Base-by-base conservation (phyloP, 2,797 vertebrate species). In the Agapornis canus region DNA sequence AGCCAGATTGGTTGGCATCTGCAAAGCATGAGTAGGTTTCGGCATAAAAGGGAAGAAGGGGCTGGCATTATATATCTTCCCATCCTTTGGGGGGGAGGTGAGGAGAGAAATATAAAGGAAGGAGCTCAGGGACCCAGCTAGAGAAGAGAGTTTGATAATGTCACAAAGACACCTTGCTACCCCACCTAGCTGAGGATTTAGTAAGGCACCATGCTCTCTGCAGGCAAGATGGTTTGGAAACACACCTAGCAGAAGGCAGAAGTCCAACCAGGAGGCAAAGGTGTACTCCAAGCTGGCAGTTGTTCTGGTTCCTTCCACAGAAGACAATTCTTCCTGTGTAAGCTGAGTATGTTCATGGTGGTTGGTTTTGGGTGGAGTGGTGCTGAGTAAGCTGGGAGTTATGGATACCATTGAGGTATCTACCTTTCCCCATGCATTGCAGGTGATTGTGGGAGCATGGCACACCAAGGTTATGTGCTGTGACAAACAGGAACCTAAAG, bases 401-500 rank as follows among this genome's bases (percentile, higher is more conserved):
- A 86, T 11, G 77, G 94, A 91, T 94, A 93, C 93, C 66, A 91
- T 2, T 91, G 82, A 96, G 72, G 95, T 82, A 94, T 77, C 92
- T 80, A 6, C 86, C 82, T 91, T 88, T 81, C 76, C 91, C 77
- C 63, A 40, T 31, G 73, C 42, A 69, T 72, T 92, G 90, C 87
- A 76, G 91, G 73, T 76, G 76, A 43, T 21, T 94, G 72, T 94
- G 80, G 66, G 57, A 96, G 91, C 90, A 78, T 48, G 49, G 91
- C 87, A 95, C 61, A 35, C 22, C 32, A 94, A 90, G 66, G 80
- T 76, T 72, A 75, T 43, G 63, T 79, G 47, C 90, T 47, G 54
- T 76, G 73, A 87, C 93, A 96, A 96, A 95, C 94, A 96, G 94
- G 95, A 96, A 95, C 91, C 80, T 81, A 92, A 78, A 91, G 90